Percentiles rank a stretch among this genome's conserved stretches.
These are phyloP conservation scores for Machaerirhynchus nigripectus DNA, from an alignment of 2,113 vertebrate genomes.

Conservation along the genomic window DNA sequence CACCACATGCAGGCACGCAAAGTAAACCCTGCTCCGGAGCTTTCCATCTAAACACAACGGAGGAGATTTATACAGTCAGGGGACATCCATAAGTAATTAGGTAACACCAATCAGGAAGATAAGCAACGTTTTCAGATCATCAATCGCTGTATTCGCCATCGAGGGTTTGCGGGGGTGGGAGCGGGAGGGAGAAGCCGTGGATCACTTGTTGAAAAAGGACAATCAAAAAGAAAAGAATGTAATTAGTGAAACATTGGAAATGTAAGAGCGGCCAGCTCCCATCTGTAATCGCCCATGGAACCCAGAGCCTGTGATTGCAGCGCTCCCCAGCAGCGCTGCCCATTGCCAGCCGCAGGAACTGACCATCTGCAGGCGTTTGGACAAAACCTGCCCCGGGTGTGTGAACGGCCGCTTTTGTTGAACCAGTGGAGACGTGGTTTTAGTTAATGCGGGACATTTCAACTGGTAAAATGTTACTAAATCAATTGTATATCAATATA, in stretches of 20 bases:
- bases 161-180: accelerated
- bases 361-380: background rate
- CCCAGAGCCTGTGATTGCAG: background rate
- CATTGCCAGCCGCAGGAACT: background rate
- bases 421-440: background rate
- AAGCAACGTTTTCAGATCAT: background rate
- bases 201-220: background rate
- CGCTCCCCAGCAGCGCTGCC: accelerated
- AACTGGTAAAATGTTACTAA: background rate
- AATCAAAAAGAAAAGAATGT: background rate
- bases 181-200: accelerated
- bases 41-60: background rate
- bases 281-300: background rate
- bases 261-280: background rate
- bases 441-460: background rate
- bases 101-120: background rate
- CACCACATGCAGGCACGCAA: accelerated
- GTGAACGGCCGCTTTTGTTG: background rate
- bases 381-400: background rate
- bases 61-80: background rate
- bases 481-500: background rate
- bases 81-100: background rate
- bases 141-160: accelerated
- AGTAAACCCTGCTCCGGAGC: background rate
- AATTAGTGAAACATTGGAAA: background rate